Evolutionary conservation across 2,797 vertebrate species (phyloP).

Genomic region (Anguilla anguilla): DNA sequence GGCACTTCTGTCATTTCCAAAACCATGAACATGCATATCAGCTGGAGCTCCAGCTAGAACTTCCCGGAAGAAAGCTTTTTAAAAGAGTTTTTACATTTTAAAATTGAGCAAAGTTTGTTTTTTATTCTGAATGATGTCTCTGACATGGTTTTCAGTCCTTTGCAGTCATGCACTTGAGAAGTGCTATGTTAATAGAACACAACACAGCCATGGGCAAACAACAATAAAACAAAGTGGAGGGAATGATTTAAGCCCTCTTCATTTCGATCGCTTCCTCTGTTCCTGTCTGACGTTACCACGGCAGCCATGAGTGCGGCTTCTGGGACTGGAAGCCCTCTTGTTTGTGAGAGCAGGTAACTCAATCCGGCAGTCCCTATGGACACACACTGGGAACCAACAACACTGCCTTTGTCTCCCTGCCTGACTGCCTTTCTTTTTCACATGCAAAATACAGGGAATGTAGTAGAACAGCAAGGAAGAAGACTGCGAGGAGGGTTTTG

Average conservation of each 20-base stretch:
- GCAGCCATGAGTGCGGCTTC: neutral
- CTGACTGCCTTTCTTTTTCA: constrained; percentile 2
- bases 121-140: neutral
- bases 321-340: constrained; percentile 5
- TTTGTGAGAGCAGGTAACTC: constrained; percentile 23
- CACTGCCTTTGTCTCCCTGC: neutral
- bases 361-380: constrained; percentile 10
- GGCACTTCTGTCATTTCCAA: neutral
- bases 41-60: neutral
- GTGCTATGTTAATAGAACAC: neutral
- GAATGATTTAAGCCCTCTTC: neutral
- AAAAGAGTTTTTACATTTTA: neutral
- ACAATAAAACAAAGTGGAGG: neutral
- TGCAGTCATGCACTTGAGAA: neutral
- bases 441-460: constrained; percentile 6
- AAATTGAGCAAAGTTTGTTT: neutral
- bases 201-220: neutral
- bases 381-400: neutral
- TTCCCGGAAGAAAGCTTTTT: neutral
- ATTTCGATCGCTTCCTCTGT: neutral
- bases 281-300: neutral
- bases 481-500: neutral
- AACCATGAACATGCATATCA: neutral
- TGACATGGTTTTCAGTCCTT: neutral
- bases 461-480: neutral